Conservation (phyloP, 2,113 vertebrate genomes). For the Aramus guarauna region DNA sequence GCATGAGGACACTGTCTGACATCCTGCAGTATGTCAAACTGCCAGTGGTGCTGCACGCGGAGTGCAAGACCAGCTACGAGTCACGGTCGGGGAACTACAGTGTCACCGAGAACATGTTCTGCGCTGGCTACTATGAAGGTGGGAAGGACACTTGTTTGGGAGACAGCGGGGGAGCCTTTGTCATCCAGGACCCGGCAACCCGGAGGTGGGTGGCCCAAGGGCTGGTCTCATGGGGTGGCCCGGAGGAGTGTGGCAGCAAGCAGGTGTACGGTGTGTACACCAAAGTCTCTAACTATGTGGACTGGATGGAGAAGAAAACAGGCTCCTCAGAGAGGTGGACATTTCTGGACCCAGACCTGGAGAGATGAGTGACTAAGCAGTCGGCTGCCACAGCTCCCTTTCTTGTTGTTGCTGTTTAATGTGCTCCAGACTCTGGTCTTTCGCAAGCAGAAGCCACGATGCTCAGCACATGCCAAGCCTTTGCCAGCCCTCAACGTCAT, state of each 20-base stretch:
- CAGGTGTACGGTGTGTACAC: slow-evolving; percentile 97
- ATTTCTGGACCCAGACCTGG: slow-evolving; percentile 42
- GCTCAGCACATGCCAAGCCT: neutral
- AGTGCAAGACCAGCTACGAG: slow-evolving; percentile 90
- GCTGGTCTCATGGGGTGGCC: slow-evolving; percentile 94
- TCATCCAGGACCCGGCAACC: slow-evolving; percentile 78
- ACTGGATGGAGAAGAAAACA: slow-evolving; percentile 83
- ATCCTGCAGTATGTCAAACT: slow-evolving; percentile 92
- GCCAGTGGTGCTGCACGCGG: slow-evolving; percentile 87
- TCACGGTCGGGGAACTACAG: slow-evolving; percentile 89
- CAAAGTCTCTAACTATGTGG: slow-evolving; percentile 84
- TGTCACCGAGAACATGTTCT: slow-evolving; percentile 97
- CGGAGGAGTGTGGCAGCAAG: slow-evolving; percentile 91
- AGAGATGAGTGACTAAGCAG: slow-evolving; percentile 66
- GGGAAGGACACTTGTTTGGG: slow-evolving; percentile 94
- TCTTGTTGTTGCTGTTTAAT: slow-evolving; percentile 36
- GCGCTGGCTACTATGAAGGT: slow-evolving; percentile 89
- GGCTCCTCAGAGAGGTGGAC: slow-evolving; percentile 44
- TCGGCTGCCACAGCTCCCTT: neutral
- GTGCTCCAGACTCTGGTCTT: slow-evolving; percentile 34
- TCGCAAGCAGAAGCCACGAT: slow-evolving; percentile 29
- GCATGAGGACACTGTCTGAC: slow-evolving; percentile 79
- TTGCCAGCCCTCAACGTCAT: neutral
- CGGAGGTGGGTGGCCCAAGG: slow-evolving; percentile 88
- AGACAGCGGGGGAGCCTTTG: slow-evolving; percentile 92